Percentiles rank a stretch among this genome's conserved stretches.
phyloP scores from a whole-genome alignment of 2,797 vertebrate species.

The Otolemur crassicaudatus region DNA sequence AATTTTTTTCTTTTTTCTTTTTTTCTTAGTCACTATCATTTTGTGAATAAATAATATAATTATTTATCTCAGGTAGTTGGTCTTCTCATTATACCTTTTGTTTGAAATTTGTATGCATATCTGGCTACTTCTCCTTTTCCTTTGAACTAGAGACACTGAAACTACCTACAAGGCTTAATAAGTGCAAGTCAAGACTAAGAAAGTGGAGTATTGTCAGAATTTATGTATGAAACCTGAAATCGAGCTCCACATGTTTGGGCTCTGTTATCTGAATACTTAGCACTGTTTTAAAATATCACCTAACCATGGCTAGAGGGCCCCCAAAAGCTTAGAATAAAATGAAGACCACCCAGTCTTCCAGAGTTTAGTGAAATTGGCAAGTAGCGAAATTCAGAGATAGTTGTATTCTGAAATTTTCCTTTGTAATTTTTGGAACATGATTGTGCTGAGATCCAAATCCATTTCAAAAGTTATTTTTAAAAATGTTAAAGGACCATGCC shows the following conservation, averaged over 20 bases:
- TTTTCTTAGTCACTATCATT: slow-evolving; percentile 7
- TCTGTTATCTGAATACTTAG: not conserved
- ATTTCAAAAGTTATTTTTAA: slow-evolving; percentile 15
- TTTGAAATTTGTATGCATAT: not conserved
- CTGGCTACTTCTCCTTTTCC: not conserved
- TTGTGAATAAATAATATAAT: slow-evolving; percentile 1
- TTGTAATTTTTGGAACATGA: slow-evolving; percentile 26
- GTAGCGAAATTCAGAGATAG: not conserved
- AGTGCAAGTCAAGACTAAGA: not conserved
- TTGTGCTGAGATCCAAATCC: slow-evolving; percentile 23
- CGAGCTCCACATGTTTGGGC: not conserved
- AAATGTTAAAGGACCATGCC: not conserved
- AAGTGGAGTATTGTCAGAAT: not conserved
- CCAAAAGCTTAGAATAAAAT: not conserved
- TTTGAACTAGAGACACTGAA: slow-evolving; percentile 5
- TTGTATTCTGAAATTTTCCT: slow-evolving; percentile 41
- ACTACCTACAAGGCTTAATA: not conserved
- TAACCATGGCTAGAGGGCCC: not conserved
- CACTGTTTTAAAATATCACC: slow-evolving; percentile 13
- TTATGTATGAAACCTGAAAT: not conserved
- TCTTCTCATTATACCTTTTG: slow-evolving; percentile 2
- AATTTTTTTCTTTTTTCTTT: not conserved
- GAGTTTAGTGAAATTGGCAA: not conserved
- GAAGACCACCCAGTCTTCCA: not conserved
- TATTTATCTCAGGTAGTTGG: not conserved